phyloP scores from a whole-genome alignment of 2,797 vertebrate species.

The Borostomias antarcticus region DNA sequence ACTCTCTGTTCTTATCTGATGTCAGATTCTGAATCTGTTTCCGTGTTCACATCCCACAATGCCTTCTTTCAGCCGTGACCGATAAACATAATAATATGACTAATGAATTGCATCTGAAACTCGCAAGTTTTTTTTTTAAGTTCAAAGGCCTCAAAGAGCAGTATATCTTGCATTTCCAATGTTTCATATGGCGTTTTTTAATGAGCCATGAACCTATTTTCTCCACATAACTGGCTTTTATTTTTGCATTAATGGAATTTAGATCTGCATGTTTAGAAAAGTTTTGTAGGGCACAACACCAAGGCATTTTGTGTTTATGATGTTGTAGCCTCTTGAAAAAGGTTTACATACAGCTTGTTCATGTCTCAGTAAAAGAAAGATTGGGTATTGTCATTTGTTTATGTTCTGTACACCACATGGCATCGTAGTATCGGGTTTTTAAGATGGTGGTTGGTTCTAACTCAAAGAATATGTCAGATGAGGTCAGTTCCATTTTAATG shows the following conservation, averaged over 20 bases:
- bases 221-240: conserved; percentile 31
- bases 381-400: too few species aligned
- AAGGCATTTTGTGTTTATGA: not conserved
- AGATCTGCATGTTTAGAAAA: not conserved
- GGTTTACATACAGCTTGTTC: not conserved
- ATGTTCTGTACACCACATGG: too few species aligned
- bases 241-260: conserved; percentile 26
- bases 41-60: not conserved
- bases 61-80: not conserved
- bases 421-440: too few species aligned
- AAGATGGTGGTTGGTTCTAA: too few species aligned
- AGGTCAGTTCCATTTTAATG: too few species aligned
- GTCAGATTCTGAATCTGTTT: not conserved
- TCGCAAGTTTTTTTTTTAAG: conserved; percentile 23
- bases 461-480: too few species aligned
- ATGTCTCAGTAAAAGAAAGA: too few species aligned
- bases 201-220: conserved; percentile 46
- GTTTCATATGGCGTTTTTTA: conserved; percentile 27
- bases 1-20: too few species aligned
- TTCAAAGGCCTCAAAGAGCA: conserved; percentile 23
- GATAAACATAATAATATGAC: not conserved
- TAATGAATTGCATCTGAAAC: not conserved
- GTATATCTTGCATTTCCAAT: conserved; percentile 16
- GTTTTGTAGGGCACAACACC: not conserved
- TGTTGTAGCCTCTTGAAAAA: not conserved